These are phyloP conservation scores for Drosophila planitibia DNA, from an alignment of 2,888 invertebrate genomes.

Conservation along the genomic window DNA sequence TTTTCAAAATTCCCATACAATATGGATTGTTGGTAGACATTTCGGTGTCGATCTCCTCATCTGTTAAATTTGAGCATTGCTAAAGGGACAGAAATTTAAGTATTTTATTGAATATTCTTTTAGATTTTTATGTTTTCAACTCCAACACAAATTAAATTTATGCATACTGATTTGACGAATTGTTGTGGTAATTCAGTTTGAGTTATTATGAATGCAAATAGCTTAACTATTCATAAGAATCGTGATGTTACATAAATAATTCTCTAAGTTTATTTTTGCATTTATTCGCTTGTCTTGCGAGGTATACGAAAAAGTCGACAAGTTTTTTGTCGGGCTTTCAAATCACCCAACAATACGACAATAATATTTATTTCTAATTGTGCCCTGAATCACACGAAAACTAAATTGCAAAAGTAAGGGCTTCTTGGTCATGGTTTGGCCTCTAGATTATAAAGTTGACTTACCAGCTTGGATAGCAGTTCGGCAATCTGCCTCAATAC, in stretches of 20 bases:
- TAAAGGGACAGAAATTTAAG: slow-evolving; percentile 13
- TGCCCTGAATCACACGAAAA: not conserved
- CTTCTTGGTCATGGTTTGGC: not conserved
- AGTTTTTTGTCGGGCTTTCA: not conserved
- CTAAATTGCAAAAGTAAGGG: not conserved
- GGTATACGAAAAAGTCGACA: not conserved
- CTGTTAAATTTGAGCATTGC: slow-evolving; percentile 59
- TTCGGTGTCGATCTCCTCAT: slow-evolving; percentile 57
- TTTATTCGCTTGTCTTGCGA: not conserved
- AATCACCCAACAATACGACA: not conserved
- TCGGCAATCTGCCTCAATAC: slow-evolving; percentile 71
- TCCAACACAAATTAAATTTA: not conserved
- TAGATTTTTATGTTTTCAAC: not conserved
- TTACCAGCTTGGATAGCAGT: slow-evolving; percentile 67
- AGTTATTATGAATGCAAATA: not conserved
- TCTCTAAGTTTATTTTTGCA: not conserved
- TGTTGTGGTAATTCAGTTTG: not conserved
- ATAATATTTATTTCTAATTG: not conserved
- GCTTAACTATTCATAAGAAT: not conserved
- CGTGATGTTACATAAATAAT: not conserved
- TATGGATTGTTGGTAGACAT: slow-evolving; percentile 68
- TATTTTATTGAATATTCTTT: not conserved
- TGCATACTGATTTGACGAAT: not conserved
- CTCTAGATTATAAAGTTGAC: slow-evolving; percentile 9
- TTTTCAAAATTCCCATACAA: slow-evolving; percentile 56